phyloP scores from a whole-genome alignment of 1,140 invertebrate species.

The Cydia strobilella region DNA sequence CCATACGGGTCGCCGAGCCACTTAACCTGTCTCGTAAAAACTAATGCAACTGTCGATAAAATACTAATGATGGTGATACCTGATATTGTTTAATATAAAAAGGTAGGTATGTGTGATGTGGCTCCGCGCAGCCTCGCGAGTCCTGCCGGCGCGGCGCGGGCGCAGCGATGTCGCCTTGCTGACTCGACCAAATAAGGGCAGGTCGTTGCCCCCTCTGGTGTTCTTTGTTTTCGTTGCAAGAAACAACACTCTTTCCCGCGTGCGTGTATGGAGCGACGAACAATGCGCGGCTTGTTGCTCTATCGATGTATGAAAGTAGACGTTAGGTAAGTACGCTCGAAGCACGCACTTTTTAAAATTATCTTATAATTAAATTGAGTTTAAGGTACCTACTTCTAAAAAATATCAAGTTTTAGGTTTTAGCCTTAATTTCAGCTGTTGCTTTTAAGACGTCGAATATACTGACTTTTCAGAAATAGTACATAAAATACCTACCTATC shows the following conservation, averaged over 20 bases:
- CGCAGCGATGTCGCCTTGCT: constrained; percentile 53
- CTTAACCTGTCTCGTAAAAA: constrained; percentile 16
- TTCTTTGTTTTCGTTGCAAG: constrained; percentile 68
- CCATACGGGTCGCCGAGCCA: constrained; percentile 14
- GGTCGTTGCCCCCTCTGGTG: constrained; percentile 66
- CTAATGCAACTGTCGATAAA: constrained; percentile 15
- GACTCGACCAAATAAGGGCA: constrained; percentile 75
- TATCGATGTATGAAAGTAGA: constrained; percentile 24
- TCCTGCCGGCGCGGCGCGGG: constrained; percentile 34
- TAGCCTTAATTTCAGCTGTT: too few relatives aligned
- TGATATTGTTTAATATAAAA: constrained; percentile 27
- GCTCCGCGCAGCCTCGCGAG: constrained; percentile 32
- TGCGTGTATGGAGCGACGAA: constrained; percentile 64
- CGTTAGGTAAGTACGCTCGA: not conserved
- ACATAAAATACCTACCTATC: not conserved
- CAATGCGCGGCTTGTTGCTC: constrained; percentile 46
- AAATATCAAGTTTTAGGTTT: too few relatives aligned
- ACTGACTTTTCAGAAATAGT: too few relatives aligned
- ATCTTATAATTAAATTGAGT: not conserved
- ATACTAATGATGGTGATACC: constrained; percentile 30
- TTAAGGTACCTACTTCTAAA: not conserved
- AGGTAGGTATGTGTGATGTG: constrained; percentile 21
- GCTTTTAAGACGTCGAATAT: too few relatives aligned
- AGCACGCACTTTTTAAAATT: not conserved
- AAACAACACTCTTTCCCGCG: constrained; percentile 62